These are phyloP conservation scores for Thryonomys swinderianus DNA, from an alignment of 2,113 vertebrate genomes.

Conservation along the genomic window DNA sequence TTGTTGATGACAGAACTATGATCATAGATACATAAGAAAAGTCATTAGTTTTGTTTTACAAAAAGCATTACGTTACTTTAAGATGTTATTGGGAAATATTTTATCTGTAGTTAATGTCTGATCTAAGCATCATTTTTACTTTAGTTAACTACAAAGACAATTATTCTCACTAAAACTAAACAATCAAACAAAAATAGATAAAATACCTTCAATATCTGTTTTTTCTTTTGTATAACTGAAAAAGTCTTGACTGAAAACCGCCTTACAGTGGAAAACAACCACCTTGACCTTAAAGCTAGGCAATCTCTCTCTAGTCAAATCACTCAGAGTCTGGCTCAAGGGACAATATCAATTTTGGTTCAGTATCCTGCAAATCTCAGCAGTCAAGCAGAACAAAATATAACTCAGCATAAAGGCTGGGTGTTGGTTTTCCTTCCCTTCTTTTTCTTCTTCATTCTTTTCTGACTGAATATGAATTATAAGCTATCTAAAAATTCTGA, in stretches of 20 bases:
- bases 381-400: conserved; percentile 6
- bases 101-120: neutral
- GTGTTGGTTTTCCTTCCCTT: neutral
- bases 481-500: neutral
- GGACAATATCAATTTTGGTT: conserved; percentile 47
- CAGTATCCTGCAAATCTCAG: conserved; percentile 19
- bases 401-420: conserved; percentile 26
- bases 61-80: neutral
- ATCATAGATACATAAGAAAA: neutral
- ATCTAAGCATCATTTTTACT: neutral
- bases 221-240: neutral
- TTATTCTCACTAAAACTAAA: neutral
- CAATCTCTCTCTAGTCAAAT: conserved; percentile 47
- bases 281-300: conserved; percentile 28
- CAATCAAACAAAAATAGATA: neutral
- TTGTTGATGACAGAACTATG: neutral
- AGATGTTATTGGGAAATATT: neutral
- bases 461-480: neutral
- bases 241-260: neutral
- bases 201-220: neutral
- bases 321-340: neutral
- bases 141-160: neutral
- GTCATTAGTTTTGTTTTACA: neutral
- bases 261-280: neutral
- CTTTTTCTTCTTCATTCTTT: neutral